These are phyloP conservation scores for Perizoma flavofasciatum DNA, from an alignment of 2,888 invertebrate species.

Conservation along the genomic window DNA sequence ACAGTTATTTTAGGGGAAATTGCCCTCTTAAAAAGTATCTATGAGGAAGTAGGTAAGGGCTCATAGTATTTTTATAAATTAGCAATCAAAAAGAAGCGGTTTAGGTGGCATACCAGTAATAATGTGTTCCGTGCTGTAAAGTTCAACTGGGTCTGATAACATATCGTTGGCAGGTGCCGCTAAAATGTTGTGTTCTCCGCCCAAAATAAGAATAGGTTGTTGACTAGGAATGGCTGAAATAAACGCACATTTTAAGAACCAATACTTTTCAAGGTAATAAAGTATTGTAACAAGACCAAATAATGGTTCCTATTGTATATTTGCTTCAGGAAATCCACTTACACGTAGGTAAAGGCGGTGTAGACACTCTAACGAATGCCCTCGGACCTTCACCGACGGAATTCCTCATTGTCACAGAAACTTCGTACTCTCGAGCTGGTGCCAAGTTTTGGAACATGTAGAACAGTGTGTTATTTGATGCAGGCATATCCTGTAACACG, in stretches of 20 bases:
- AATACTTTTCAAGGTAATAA: too few relatives aligned
- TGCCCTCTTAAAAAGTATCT: neutral
- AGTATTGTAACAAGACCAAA: too few relatives aligned
- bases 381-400: constrained; percentile 91
- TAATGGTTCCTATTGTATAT: too few relatives aligned
- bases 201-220: constrained; percentile 88
- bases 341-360: constrained; percentile 87
- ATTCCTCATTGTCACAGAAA: constrained; percentile 92
- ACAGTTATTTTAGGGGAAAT: neutral
- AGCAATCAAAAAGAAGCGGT: neutral
- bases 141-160: constrained; percentile 86
- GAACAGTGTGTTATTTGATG: constrained; percentile 86
- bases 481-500: constrained; percentile 87
- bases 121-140: constrained; percentile 83
- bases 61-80: too few relatives aligned
- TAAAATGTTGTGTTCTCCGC: constrained; percentile 87
- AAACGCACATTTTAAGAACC: too few relatives aligned
- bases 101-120: constrained; percentile 65
- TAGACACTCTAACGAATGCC: constrained; percentile 85
- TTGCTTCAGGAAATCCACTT: constrained; percentile 43
- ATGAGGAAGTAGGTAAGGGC: too few relatives aligned
- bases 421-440: constrained; percentile 88
- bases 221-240: constrained; percentile 86
- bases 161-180: constrained; percentile 87
- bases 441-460: constrained; percentile 91